These are phyloP conservation scores for Aleiodes leptofemur DNA, from an alignment of 2,888 invertebrate genomes.

Conservation along the genomic window DNA sequence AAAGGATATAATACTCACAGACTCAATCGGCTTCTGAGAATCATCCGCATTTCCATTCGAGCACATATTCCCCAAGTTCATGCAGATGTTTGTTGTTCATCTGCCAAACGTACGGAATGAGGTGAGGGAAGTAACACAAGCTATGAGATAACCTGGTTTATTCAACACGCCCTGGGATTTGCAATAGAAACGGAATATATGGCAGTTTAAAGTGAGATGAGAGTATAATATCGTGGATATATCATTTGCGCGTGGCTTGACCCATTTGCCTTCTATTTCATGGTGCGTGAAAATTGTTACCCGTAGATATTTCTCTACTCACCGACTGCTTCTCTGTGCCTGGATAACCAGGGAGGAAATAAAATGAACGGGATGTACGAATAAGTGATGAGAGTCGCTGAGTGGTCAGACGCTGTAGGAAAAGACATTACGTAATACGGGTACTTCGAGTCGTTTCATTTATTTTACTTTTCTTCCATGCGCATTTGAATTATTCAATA, in stretches of 20 bases:
- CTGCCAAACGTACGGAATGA: not conserved
- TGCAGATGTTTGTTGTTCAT: constrained; percentile 35
- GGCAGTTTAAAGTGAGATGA: constrained; percentile 7
- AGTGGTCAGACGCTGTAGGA: constrained; percentile 1
- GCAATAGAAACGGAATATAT: constrained; percentile 3
- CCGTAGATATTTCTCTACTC: not conserved
- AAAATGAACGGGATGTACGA: not conserved
- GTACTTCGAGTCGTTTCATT: not conserved
- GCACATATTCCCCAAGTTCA: constrained; percentile 2
- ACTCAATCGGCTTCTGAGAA: constrained; percentile 10
- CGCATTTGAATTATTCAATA: not conserved
- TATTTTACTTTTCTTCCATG: not conserved
- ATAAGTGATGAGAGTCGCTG: constrained; percentile 14
- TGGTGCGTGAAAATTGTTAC: constrained; percentile 18
- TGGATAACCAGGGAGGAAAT: not conserved
- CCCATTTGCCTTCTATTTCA: constrained; percentile 1
- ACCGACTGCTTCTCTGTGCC: constrained; percentile 14
- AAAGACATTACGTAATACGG: not conserved
- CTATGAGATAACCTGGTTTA: constrained; percentile 21
- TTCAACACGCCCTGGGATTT: constrained; percentile 13
- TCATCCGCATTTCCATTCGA: not conserved
- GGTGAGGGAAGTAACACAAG: not conserved
- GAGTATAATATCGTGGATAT: not conserved
- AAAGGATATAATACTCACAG: not conserved
- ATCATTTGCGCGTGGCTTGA: constrained; percentile 20